These are phyloP conservation scores for Drosophila pseudotakahashii DNA, from an alignment of 2,888 invertebrate genomes.

Conservation along the genomic window DNA sequence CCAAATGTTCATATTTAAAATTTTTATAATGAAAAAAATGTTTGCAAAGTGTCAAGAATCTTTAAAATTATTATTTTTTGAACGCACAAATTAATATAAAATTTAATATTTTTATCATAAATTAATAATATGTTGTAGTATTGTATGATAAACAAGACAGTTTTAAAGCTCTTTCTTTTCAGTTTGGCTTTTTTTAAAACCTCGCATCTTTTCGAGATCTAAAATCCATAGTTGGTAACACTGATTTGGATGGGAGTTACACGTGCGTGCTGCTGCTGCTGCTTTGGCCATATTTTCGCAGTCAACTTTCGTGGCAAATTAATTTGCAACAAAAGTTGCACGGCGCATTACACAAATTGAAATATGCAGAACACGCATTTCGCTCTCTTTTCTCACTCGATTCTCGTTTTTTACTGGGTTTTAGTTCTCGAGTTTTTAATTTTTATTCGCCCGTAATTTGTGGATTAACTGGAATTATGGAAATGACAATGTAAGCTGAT, in stretches of 20 bases:
- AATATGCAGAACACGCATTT: constrained; percentile 55
- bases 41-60: no score
- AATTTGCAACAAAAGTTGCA: constrained; percentile 76
- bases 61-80: no score
- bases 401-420: constrained; percentile 8
- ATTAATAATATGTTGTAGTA: no score
- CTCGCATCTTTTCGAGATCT: neutral
- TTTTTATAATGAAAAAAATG: no score
- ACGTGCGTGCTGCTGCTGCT: constrained; percentile 42
- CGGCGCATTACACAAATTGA: constrained; percentile 69
- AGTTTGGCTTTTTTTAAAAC: neutral
- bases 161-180: no score
- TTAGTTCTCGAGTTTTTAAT: constrained; percentile 27
- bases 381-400: constrained; percentile 4
- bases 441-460: constrained; percentile 43
- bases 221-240: constrained; percentile 3
- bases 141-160: no score
- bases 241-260: constrained; percentile 9
- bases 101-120: no score
- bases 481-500: constrained; percentile 34
- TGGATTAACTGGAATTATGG: constrained; percentile 45
- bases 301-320: constrained; percentile 72
- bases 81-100: no score
- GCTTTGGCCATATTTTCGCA: constrained; percentile 51
- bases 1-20: no score